phyloP scores from a whole-genome alignment of 2,888 invertebrate genomes.

The Lomographa bimaculata region DNA sequence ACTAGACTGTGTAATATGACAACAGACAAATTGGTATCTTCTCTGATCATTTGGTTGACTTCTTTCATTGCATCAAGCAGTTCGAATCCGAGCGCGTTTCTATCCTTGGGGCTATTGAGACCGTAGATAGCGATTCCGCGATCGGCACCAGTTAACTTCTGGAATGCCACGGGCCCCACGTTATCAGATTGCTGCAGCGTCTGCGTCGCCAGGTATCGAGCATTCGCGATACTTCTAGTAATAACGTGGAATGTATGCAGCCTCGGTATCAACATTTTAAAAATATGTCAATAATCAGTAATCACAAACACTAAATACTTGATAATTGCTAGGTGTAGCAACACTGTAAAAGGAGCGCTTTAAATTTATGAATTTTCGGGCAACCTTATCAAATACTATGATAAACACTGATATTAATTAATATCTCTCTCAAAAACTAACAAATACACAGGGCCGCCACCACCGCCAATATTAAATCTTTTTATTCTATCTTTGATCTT shows the following conservation, averaged over 20 bases:
- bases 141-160: conserved; percentile 83
- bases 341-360: too few relatives aligned
- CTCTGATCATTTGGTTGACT: conserved; percentile 87
- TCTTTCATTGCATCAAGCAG: conserved; percentile 88
- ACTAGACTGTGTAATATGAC: conserved; percentile 94
- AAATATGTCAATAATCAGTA: too few relatives aligned
- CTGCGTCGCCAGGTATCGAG: conserved; percentile 53
- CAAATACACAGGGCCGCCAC: too few relatives aligned
- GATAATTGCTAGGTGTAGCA: too few relatives aligned
- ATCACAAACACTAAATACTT: too few relatives aligned
- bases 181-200: conserved; percentile 47
- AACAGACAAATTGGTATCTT: conserved; percentile 90
- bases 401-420: too few relatives aligned
- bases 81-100: conserved; percentile 90
- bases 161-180: conserved; percentile 72
- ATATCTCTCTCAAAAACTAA: too few relatives aligned
- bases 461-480: too few relatives aligned
- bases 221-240: conserved; percentile 28
- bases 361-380: too few relatives aligned
- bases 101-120: conserved; percentile 89
- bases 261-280: too few relatives aligned
- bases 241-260: conserved; percentile 37
- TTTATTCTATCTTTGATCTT: too few relatives aligned
- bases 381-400: too few relatives aligned
- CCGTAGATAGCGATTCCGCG: conserved; percentile 92